Evolutionary conservation across 2,113 vertebrate species (phyloP), one percentile per base, ranked within the genome.

Genomic region (Deroptyus accipitrinus): DNA sequence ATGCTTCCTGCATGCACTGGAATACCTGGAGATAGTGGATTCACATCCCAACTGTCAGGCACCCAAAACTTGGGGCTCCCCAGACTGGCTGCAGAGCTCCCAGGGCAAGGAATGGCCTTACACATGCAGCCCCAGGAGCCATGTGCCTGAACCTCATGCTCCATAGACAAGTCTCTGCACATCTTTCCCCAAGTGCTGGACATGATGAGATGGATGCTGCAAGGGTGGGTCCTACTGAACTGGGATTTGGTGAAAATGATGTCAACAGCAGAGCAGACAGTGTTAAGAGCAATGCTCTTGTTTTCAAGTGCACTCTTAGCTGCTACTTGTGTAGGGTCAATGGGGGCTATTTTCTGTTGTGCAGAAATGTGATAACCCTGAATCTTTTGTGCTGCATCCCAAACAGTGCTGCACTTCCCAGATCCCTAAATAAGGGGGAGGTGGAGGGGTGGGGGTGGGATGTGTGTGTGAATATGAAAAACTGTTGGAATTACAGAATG

Each of bases 171-270:
- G 20, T 8, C 33, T 7, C 48, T 15, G 7, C 9, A 33, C 20
- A 3, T 44, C 57, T 41, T 15, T 30, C 23, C 5, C 9, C 28
- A 7, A 7, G 54, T 8, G 31, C 52, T 66, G 55, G n/a, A 16
- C 49, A 10, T 19, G 57, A 23, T 3, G 9, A 0, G 0, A 14
- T 4, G 41, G 39, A 19, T 11, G 2, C 13, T 41, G 8, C 3
- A 22, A 48, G 39, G 5, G 17, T 37, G 24, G 7, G 52, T 59
- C 18, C 48, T 37, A 19, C 18, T 54, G 49, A n/a, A 13, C 0
- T 28, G 22, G 52, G 30, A 30, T 37, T 80, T 52, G 37, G 22
- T 70, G 59, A 30, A 39, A 76, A 67, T 9, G 2, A 69, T 30
- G 2, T 20, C 28, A 59, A 2, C 30, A n/a, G 46, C 46, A 55